Percentiles rank a stretch among this genome's conserved stretches.
These are phyloP conservation scores for Botia kubotai DNA, from an alignment of 2,797 vertebrate genomes.

Conservation along the genomic window DNA sequence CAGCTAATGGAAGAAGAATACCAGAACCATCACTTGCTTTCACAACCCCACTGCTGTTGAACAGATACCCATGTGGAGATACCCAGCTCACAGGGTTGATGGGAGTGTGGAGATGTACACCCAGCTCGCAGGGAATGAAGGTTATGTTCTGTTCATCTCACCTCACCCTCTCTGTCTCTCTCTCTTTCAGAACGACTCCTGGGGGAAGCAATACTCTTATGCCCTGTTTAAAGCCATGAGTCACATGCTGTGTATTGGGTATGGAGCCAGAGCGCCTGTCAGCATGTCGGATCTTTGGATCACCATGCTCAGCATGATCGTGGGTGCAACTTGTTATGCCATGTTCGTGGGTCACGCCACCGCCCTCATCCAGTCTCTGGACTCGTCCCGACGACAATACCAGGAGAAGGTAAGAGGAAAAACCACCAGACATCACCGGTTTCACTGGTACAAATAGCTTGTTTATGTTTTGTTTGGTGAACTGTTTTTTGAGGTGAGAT, in stretches of 20 bases:
- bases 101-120: too few relatives aligned
- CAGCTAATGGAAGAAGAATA: constrained; percentile 61
- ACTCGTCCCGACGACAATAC: constrained; percentile 93
- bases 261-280: constrained; percentile 92
- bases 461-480: too few relatives aligned
- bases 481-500: background rate
- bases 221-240: constrained; percentile 99
- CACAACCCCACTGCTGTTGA: constrained; percentile 51
- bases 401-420: constrained; percentile 91
- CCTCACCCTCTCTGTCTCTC: constrained; percentile 13
- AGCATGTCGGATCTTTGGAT: constrained; percentile 99
- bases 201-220: constrained; percentile 98
- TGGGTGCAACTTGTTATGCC: constrained; percentile 96
- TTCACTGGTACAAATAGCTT: too few relatives aligned
- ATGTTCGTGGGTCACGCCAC: constrained; percentile 98
- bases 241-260: constrained; percentile 98
- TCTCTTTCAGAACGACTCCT: constrained; percentile 90
- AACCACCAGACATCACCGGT: background rate
- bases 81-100: background rate
- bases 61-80: constrained; percentile 3
- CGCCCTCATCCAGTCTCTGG: constrained; percentile 95
- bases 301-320: constrained; percentile 98
- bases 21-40: constrained; percentile 59
- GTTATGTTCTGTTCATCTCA: constrained; percentile 47
- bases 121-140: constrained; percentile 64